Percentiles rank a stretch among this genome's conserved stretches.
phyloP scores from a whole-genome alignment of 2,113 vertebrate genomes.

The Cyprinodon brontotheroides region DNA sequence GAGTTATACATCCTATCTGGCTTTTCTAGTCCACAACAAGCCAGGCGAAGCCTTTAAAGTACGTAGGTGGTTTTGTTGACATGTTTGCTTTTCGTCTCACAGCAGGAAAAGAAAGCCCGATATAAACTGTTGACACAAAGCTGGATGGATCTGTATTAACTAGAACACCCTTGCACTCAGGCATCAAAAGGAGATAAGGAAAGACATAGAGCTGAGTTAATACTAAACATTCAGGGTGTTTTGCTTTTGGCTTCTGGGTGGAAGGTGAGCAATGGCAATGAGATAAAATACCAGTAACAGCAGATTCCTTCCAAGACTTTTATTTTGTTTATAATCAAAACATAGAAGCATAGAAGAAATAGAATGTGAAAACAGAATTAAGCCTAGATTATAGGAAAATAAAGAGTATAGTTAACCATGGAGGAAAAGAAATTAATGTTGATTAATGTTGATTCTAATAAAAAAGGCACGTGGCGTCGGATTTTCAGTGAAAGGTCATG shows the following conservation, averaged over 20 bases:
- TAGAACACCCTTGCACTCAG: neutral
- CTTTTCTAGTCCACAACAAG: neutral
- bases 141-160: neutral
- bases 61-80: neutral
- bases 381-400: no score
- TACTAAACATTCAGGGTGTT: neutral
- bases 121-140: constrained; percentile 9
- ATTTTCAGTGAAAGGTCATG: constrained; percentile 32
- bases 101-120: neutral
- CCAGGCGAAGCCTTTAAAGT: neutral
- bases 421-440: no score
- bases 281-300: neutral
- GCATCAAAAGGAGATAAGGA: neutral
- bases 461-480: neutral
- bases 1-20: neutral
- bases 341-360: neutral
- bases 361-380: no score
- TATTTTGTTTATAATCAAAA: constrained; percentile 12
- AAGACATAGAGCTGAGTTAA: neutral
- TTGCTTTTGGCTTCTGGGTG: neutral
- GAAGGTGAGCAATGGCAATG: neutral
- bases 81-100: neutral
- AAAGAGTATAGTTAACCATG: neutral
- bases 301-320: neutral
- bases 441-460: neutral